These are phyloP conservation scores for Drosophila punjabiensis DNA, from an alignment of 1,140 invertebrate species.

Conservation along the genomic window DNA sequence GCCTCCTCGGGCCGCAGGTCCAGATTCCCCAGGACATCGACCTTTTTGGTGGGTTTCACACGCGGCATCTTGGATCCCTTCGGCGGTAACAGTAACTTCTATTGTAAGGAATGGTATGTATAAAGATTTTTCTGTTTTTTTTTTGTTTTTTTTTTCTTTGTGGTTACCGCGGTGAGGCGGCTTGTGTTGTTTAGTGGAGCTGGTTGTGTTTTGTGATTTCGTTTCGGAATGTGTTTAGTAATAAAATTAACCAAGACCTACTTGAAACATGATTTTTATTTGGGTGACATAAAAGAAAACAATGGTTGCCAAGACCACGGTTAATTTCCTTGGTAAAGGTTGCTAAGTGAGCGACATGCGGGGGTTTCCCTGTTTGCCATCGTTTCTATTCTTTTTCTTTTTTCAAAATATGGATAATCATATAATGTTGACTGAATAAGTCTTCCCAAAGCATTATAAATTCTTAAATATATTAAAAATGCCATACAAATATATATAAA, in stretches of 20 bases:
- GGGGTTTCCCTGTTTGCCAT: background rate
- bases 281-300: conserved; percentile 23
- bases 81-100: conserved; percentile 7
- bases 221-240: conserved; percentile 27
- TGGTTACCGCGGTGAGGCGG: conserved; percentile 7
- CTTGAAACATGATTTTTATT: conserved; percentile 49
- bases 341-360: background rate
- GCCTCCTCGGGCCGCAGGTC: conserved; percentile 79
- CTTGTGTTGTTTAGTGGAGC: conserved; percentile 1
- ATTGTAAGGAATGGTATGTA: background rate
- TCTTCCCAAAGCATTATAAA: background rate
- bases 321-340: conserved; percentile 17
- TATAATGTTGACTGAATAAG: background rate
- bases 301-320: conserved; percentile 38
- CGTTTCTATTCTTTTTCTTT: background rate
- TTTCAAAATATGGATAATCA: background rate
- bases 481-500: too few species aligned
- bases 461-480: too few species aligned
- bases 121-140: background rate
- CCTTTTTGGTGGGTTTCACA: conserved; percentile 73
- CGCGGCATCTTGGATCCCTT: conserved; percentile 71
- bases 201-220: conserved; percentile 15
- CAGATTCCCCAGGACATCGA: conserved; percentile 81
- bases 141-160: background rate
- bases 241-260: conserved; percentile 46